Conservation (phyloP, 1,140 invertebrate species). For the Cyclina sinensis region DNA sequence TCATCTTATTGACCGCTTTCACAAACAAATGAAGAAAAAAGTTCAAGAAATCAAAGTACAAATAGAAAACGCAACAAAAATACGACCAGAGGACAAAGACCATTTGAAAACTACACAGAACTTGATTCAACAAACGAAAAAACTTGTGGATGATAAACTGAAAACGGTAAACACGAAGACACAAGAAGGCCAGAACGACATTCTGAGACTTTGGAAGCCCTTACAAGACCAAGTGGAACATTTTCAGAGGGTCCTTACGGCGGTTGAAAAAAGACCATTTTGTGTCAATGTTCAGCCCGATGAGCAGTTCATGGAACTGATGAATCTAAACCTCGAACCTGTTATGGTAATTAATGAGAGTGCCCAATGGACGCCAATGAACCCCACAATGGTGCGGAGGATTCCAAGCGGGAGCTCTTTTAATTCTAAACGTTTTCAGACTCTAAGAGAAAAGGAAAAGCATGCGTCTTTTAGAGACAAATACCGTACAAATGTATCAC, state of each 20-base stretch:
- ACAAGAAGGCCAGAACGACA: conserved; percentile 56
- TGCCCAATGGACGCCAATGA: conserved; percentile 58
- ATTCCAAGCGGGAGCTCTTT: conserved; percentile 18
- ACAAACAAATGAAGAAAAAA: conserved; percentile 65
- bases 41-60: conserved; percentile 42
- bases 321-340: conserved; percentile 46
- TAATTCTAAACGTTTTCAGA: not conserved
- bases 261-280: conserved; percentile 63
- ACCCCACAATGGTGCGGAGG: conserved; percentile 30
- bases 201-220: conserved; percentile 55
- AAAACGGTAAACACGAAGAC: conserved; percentile 48
- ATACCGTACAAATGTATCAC: conserved; percentile 17
- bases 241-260: conserved; percentile 49
- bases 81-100: conserved; percentile 39
- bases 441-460: not conserved
- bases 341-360: conserved; percentile 59
- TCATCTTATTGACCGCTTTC: conserved; percentile 56
- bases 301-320: conserved; percentile 40
- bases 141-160: conserved; percentile 56
- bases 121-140: conserved; percentile 50
- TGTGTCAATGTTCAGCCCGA: conserved; percentile 57
- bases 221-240: conserved; percentile 61
- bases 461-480: not conserved
- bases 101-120: conserved; percentile 49
- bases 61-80: conserved; percentile 56